Base-by-base conservation (phyloP, 1,140 invertebrate species). In the Meloidogyne floridensis region DNA sequence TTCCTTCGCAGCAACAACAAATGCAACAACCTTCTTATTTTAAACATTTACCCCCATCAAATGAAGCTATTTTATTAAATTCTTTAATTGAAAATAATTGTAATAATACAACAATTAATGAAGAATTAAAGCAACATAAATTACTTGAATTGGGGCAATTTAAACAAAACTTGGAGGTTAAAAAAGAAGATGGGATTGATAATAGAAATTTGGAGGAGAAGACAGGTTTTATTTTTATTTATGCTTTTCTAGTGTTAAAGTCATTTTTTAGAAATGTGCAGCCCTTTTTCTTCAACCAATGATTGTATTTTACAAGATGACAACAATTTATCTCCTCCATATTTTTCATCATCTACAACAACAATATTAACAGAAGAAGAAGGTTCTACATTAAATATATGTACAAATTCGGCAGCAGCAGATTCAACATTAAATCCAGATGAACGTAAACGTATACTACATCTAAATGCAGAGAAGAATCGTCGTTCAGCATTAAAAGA, bases 401-500 rank as follows among this genome's bases (percentile, higher is more conserved):
- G 59, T 65, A 65, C 59, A 65, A 65, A 65, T 65, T 65, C 59
- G 4, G 59, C 59, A 65, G 59, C 59, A 20, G 87, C 87, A 13
- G 88, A 89, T 77, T 88, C 87, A n/a, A 90, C 88, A 0, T 43
- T 89, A 11, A 84, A 89, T 82, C 89, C 88, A n/a, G 85, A 86
- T 56, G 88, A 89, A 72, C 70, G 88, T 3, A 89, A 92, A 71
- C 87, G 91, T 77, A 91, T 91, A 18, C 90, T 95, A 51, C 97
- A 98, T 91, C 95, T 97, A 82, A 96, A 98, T 90, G 96, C 97
- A 0, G 97, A 99, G 90, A 96, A 98, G 91, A 99, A 98, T 90
- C 93, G 97, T 54, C 93, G 97, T 90, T 80, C 56, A 42, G 85
- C 85, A 5, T 76, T 86, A 13, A 86, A 86, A 65, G 85, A 86